phyloP scores from a whole-genome alignment of 2,113 vertebrate genomes.

The Cairina moschata region DNA sequence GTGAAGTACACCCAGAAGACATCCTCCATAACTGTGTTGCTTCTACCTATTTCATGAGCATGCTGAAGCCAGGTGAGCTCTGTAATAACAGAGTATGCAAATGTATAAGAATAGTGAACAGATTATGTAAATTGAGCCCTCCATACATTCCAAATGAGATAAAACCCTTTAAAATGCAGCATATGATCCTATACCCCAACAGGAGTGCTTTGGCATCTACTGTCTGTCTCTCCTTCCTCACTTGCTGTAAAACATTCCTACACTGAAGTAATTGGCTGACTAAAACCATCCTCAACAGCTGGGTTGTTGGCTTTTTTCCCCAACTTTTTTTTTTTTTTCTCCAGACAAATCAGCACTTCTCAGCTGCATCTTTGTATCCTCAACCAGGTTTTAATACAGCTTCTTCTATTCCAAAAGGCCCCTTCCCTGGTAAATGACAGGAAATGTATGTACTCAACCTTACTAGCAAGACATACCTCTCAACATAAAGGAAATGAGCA shows the following conservation, averaged over 20 bases:
- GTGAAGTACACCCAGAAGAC: neutral
- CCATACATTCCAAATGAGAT: neutral
- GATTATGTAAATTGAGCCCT: neutral
- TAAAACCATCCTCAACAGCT: neutral
- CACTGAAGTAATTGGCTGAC: neutral
- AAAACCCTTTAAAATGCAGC: neutral
- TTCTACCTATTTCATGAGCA: neutral
- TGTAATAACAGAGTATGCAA: neutral
- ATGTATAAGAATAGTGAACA: neutral
- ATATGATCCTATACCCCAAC: neutral
- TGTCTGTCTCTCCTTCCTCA: neutral
- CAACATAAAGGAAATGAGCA: neutral
- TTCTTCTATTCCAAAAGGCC: neutral
- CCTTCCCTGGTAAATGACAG: neutral
- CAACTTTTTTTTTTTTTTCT: rapidly evolving
- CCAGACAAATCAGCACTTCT: neutral
- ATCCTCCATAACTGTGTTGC: neutral
- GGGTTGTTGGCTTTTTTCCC: neutral
- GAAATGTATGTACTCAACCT: neutral
- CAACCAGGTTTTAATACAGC: neutral
- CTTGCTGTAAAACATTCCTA: neutral
- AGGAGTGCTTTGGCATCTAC: neutral
- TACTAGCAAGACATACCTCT: neutral
- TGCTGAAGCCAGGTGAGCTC: neutral
- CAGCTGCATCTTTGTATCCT: neutral